Percentiles rank a stretch among this genome's conserved stretches.
These are phyloP conservation scores for Parauchenoglanis punctatus DNA, from an alignment of 2,797 vertebrate species.

Conservation along the genomic window DNA sequence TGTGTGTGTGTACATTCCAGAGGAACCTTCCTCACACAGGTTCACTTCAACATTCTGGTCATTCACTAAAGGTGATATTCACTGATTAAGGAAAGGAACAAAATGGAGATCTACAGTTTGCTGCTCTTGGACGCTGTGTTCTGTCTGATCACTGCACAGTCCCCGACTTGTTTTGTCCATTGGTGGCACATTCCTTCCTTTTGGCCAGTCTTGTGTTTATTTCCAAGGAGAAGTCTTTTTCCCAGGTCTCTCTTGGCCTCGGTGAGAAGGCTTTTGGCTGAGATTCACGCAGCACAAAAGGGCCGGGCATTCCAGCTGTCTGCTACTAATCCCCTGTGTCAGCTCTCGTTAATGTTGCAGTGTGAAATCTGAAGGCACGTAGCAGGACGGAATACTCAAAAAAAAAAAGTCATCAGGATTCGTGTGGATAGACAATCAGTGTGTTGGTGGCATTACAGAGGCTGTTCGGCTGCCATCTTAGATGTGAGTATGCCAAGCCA, in stretches of 20 bases:
- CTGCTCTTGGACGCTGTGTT: constrained; percentile 18
- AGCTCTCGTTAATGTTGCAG: constrained; percentile 97
- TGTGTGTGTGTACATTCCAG: too few species aligned
- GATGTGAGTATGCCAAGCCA: constrained; percentile 30
- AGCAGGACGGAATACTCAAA: constrained; percentile 84
- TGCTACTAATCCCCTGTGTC: constrained; percentile 98
- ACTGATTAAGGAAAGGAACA: neutral
- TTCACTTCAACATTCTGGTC: neutral
- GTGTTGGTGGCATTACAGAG: constrained; percentile 71
- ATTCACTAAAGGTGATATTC: neutral
- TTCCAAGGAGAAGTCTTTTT: constrained; percentile 75
- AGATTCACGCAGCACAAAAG: constrained; percentile 91
- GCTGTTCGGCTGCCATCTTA: constrained; percentile 71
- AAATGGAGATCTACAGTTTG: constrained; percentile 23
- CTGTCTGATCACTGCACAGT: constrained; percentile 43
- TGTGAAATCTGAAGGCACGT: constrained; percentile 95
- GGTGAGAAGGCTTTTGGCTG: constrained; percentile 90
- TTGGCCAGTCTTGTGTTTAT: constrained; percentile 71
- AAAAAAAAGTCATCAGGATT: constrained; percentile 88
- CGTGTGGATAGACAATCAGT: constrained; percentile 80
- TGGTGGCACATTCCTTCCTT: constrained; percentile 74
- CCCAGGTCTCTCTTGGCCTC: constrained; percentile 86
- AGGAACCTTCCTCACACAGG: neutral
- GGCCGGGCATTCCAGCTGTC: constrained; percentile 97
- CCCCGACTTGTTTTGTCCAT: constrained; percentile 58